Conservation (phyloP, 2,888 invertebrate genomes). For the Carcina quercana region DNA sequence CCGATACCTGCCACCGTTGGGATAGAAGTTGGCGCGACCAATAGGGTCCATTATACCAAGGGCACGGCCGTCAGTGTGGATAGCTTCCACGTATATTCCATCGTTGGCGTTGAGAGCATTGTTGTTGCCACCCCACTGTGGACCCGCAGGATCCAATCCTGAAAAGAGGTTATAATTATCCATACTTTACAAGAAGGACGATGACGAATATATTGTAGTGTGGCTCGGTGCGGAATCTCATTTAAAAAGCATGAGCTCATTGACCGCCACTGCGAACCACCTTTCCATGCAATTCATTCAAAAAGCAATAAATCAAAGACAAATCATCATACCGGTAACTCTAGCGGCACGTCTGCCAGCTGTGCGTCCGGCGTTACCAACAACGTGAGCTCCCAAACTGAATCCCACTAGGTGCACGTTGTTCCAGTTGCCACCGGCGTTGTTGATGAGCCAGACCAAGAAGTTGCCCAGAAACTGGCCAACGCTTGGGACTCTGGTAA, state of each 20-base stretch:
- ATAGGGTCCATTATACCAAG: constrained; percentile 45
- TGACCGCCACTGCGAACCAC: no score
- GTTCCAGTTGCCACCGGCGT: constrained; percentile 44
- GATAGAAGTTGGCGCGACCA: constrained; percentile 51
- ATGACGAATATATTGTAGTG: no score
- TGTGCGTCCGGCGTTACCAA: constrained; percentile 44
- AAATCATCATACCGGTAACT: constrained; percentile 38
- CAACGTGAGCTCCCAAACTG: constrained; percentile 58
- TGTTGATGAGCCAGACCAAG: constrained; percentile 41
- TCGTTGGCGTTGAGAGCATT: constrained; percentile 34
- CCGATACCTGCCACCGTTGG: constrained; percentile 48
- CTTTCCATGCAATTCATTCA: no score
- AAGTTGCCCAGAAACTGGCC: constrained; percentile 45
- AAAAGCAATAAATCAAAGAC: neutral
- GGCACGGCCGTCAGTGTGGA: constrained; percentile 50
- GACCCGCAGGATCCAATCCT: constrained; percentile 55
- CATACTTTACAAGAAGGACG: no score
- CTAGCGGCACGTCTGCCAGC: constrained; percentile 30
- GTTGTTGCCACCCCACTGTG: constrained; percentile 37
- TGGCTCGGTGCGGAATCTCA: no score
- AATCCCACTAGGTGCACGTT: constrained; percentile 52
- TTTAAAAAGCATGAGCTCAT: no score
- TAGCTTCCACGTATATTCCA: constrained; percentile 48
- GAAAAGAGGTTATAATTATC: neutral
- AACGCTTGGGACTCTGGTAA: constrained; percentile 33